These are phyloP conservation scores for Fissipunctia ypsillon DNA, from an alignment of 2,888 invertebrate species.

Conservation along the genomic window DNA sequence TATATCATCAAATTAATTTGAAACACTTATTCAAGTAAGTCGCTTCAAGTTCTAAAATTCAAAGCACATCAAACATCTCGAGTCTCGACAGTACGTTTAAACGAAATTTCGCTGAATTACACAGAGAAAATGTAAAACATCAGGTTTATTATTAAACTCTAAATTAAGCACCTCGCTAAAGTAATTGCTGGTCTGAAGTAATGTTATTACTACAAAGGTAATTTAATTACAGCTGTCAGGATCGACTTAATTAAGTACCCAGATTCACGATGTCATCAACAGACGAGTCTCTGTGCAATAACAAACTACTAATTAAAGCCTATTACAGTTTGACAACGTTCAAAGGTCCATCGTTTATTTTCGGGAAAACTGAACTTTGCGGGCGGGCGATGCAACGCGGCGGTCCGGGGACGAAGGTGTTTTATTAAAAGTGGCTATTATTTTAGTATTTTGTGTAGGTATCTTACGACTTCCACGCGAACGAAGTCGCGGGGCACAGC, in stretches of 20 bases:
- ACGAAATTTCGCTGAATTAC: slow-evolving; percentile 21
- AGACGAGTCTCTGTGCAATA: slow-evolving; percentile 45
- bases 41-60: slow-evolving; percentile 19
- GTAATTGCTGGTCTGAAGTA: slow-evolving; percentile 59
- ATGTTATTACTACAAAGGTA: slow-evolving; percentile 60
- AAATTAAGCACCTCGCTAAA: slow-evolving; percentile 55
- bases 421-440: too few relatives aligned
- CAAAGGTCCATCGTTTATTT: too few relatives aligned
- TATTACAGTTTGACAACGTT: slow-evolving; percentile 31
- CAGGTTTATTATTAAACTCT: slow-evolving; percentile 56
- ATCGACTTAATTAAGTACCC: slow-evolving; percentile 59
- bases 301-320: slow-evolving; percentile 45
- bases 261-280: slow-evolving; percentile 54
- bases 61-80: slow-evolving; percentile 14
- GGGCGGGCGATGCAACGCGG: too few relatives aligned
- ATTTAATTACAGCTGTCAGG: slow-evolving; percentile 61
- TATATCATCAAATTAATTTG: not conserved
- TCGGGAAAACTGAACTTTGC: too few relatives aligned
- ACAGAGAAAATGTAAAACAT: slow-evolving; percentile 40
- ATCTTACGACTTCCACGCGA: too few relatives aligned
- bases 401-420: too few relatives aligned
- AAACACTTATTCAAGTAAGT: not conserved
- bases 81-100: slow-evolving; percentile 19
- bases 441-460: too few relatives aligned
- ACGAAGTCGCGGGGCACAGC: too few relatives aligned